Base-by-base conservation (phyloP, 2,113 vertebrate genomes). In the Nematolebias whitei region DNA sequence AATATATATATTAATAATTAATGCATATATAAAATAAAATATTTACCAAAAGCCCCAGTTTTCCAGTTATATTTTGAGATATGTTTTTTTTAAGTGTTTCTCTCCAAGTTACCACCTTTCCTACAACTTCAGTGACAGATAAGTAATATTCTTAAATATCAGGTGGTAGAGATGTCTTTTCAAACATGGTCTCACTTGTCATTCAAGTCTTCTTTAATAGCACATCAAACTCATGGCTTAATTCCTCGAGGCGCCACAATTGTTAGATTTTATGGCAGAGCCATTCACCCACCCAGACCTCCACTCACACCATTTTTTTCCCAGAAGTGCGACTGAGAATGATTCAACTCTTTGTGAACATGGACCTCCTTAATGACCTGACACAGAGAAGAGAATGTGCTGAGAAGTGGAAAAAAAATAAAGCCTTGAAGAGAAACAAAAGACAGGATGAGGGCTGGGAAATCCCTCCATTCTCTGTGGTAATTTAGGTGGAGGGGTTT, bases 401-500 rank as follows among this genome's bases (percentile, higher is more conserved):
- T 64, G 18, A 65, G 68, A 43, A 53, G 58, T 32, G 54, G 43
- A 53, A 14, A 12, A 62, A 49, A 19, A 52, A n/a, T n/a, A 22
- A 72, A 75, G 50, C 54, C n/a, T n/a, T n/a, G 32, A 35, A 51
- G 61, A 63, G 49, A 69, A 74, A 80, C 62, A 79, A 78, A 79
- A 65, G 51, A 61, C 39, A 0, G 12, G 23, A 24, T 48, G 51
- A 69, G 65, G 60, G 23, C 56, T 29, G 43, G 66, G 49, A 59
- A 67, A 62, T 84, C 64, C 75, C 75, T 65, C 35, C 54, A 78
- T 61, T 84, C 74, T 73, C 83, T 74, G 67, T 10, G 47, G 83
- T 83, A 73, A 82, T 81, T 87, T 74, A 72, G 59, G 71, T 68
- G 66, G 75, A 83, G 77, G 67, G 63, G 61, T 81, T 83, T 59